Evolutionary conservation across 1,140 invertebrate genomes (phyloP).

Genomic region (Neodiprion pinetum): DNA sequence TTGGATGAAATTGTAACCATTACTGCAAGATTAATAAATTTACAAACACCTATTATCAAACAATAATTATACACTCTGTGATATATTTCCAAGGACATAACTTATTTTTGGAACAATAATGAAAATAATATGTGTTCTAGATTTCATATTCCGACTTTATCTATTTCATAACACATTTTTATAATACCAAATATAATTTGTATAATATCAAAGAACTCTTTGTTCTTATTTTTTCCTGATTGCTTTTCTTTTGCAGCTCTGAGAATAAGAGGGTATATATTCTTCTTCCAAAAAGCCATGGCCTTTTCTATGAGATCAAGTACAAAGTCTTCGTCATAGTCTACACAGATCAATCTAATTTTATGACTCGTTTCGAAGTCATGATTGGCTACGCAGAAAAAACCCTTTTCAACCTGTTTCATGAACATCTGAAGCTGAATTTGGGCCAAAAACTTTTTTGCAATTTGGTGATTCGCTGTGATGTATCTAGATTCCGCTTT

Average conservation of each 20-base stretch:
- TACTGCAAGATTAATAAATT: constrained; percentile 42
- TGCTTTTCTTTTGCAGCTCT: constrained; percentile 7
- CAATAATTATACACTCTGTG: not conserved
- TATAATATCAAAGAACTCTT: constrained; percentile 5
- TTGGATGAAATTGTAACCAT: constrained; percentile 43
- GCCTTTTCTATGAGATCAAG: constrained; percentile 19
- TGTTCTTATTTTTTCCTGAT: not conserved
- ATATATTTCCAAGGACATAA: not conserved
- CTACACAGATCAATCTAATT: constrained; percentile 26
- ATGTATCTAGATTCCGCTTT: constrained; percentile 55
- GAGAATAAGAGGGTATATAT: constrained; percentile 25
- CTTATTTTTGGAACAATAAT: not conserved
- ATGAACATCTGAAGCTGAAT: constrained; percentile 63
- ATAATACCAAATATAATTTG: constrained; percentile 6
- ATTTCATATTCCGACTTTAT: not conserved
- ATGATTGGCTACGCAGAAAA: constrained; percentile 43
- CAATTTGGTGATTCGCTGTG: constrained; percentile 43
- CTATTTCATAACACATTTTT: not conserved
- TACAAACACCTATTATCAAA: constrained; percentile 41
- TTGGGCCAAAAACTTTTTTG: constrained; percentile 57
- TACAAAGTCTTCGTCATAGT: constrained; percentile 22
- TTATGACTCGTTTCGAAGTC: constrained; percentile 41
- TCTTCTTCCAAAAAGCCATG: constrained; percentile 25
- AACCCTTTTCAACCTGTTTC: constrained; percentile 48
- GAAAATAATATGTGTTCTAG: not conserved